Conservation (phyloP, 1,140 invertebrate species). For the Pseudomyrmex gracilis region DNA sequence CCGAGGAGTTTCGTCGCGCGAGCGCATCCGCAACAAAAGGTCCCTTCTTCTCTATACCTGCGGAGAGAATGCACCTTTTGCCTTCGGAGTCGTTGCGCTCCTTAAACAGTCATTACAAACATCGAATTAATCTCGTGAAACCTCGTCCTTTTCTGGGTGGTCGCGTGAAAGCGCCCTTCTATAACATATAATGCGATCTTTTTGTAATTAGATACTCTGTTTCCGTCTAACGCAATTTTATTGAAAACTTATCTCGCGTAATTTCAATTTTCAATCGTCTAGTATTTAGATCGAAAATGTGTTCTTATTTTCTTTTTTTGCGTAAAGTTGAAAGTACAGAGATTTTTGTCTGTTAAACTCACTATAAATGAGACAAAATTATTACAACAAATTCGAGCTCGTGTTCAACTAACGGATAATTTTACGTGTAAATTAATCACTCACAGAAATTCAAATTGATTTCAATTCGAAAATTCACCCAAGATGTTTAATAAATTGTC, state of each 20-base stretch:
- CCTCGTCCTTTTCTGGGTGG: constrained; percentile 32
- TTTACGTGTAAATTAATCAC: too few relatives aligned
- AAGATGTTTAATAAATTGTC: too few relatives aligned
- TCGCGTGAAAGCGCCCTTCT: background rate
- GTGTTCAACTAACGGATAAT: too few relatives aligned
- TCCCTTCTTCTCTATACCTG: constrained; percentile 16
- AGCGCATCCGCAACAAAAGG: constrained; percentile 47
- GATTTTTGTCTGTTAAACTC: too few relatives aligned
- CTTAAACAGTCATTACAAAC: constrained; percentile 59
- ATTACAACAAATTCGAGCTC: too few relatives aligned
- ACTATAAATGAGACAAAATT: too few relatives aligned
- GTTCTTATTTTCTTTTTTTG: background rate
- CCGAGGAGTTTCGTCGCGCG: constrained; percentile 56
- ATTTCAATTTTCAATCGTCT: too few relatives aligned
- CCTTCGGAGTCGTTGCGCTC: constrained; percentile 34
- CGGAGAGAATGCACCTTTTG: constrained; percentile 16
- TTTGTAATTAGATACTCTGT: too few relatives aligned
- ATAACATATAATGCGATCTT: background rate
- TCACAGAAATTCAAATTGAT: too few relatives aligned
- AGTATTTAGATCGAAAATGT: too few relatives aligned
- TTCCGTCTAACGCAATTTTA: background rate
- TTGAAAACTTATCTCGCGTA: background rate
- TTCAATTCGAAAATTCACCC: too few relatives aligned
- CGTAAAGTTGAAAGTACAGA: background rate
- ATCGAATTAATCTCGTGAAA: constrained; percentile 46